phyloP scores from a whole-genome alignment of 2,797 vertebrate species.

The Antennarius maculatus region DNA sequence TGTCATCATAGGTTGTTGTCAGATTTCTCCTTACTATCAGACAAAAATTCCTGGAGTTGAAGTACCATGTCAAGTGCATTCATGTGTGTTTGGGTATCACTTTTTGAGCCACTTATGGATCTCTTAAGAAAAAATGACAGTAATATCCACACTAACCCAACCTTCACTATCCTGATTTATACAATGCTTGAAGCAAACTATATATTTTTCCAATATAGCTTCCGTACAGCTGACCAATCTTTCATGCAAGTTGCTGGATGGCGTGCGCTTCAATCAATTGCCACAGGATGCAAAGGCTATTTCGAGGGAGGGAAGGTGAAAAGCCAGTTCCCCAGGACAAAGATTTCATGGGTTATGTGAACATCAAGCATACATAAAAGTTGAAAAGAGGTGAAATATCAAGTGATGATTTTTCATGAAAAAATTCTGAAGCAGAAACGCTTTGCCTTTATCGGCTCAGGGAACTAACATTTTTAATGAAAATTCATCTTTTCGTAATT shows the following conservation, averaged over 20 bases:
- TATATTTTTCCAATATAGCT: slow-evolving; percentile 10
- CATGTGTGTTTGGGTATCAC: slow-evolving; percentile 14
- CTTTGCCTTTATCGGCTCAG: too few relatives aligned
- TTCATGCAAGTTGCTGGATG: slow-evolving; percentile 17
- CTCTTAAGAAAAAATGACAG: slow-evolving; percentile 33
- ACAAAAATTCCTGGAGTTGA: too few relatives aligned
- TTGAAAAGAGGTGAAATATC: slow-evolving; percentile 8
- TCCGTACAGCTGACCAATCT: slow-evolving; percentile 20
- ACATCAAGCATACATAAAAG: slow-evolving; percentile 30
- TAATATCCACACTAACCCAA: background rate
- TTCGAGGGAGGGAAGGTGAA: slow-evolving; percentile 40
- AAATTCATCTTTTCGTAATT: too few relatives aligned
- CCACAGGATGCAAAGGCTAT: slow-evolving; percentile 28
- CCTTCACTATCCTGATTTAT: background rate
- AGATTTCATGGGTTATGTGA: slow-evolving; percentile 25
- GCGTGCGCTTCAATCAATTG: slow-evolving; percentile 24
- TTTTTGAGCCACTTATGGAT: background rate
- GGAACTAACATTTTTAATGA: too few relatives aligned
- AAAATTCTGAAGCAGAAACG: too few relatives aligned
- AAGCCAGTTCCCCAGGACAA: slow-evolving; percentile 23
- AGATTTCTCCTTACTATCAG: too few relatives aligned
- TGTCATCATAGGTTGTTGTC: too few relatives aligned
- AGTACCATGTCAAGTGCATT: background rate
- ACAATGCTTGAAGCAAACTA: slow-evolving; percentile 13
- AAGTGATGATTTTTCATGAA: background rate